Evolutionary conservation across 2,888 invertebrate genomes (phyloP), one percentile per base, ranked within the genome.

Genomic region (Amaurobius ferox): DNA sequence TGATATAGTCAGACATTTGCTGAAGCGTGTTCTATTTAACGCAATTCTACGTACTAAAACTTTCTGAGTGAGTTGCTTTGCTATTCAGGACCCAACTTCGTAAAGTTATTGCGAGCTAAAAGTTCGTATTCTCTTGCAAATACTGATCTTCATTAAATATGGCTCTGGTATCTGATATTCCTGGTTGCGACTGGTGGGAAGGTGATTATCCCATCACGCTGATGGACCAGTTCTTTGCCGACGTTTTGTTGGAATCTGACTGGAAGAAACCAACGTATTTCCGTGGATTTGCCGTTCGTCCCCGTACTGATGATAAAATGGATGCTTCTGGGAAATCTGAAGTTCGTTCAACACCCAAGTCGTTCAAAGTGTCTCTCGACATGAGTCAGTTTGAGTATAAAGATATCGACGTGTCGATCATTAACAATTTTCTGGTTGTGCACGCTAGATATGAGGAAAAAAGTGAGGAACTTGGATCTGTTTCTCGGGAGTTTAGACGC

Each of bases 361-460:
- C 64, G 39, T 87, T 87, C n/a, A n/a, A 44, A 2, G 30, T 80
- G 13, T 26, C 40, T 16, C 19, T 80, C 1, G 66, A 77, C 32
- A 40, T 80, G 13, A 55, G 61, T 19, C 39, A 74, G 1, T 86
- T 86, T 32, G 48, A 73, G 40, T 71, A 66, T 0, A 39, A 70
- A 28, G 80, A 86, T 13, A 30, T 86, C 13, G n/a, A 61, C 0
- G 87, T 88, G 9, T 77, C 79, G 16, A 62, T 81, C 3, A 13
- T 80, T 11, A 77, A 76, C n/a, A 39, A 78, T 39, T 66, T 19
- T 28, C 40, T 87, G 11, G 78, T 78, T 13, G 71, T 88, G 7
- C 48, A 68, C 0, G 87, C 86, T 23, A 85, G 77, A 26, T 88
- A 88, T 44, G 87, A 80, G 28, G 88, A 88, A 11, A 68, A 62